Base-by-base conservation (phyloP, 2,113 vertebrate species). In the Sapajus apella region DNA sequence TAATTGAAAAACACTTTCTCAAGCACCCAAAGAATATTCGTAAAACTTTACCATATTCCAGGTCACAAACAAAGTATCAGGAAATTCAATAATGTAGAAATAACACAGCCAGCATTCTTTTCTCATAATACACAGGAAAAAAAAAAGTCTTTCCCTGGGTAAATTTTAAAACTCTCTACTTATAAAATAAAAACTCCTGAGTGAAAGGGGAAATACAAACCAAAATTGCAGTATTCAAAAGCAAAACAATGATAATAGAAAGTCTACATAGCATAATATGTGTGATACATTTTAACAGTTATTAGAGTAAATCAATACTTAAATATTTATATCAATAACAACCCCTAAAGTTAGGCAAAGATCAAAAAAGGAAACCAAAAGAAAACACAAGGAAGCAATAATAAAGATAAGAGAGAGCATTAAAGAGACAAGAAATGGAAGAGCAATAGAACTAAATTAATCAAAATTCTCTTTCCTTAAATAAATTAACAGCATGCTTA, bases 41-140 rank as follows among this genome's bases (percentile, higher is more conserved):
- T 92, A 75, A 89, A 97, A 92, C 16, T 73, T 83, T 55, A 73
- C 45, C 23, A 75, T 52, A 50, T 92, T 45, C 27, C 61, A 92
- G 37, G 23, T 91, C 70, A 88, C 64, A 80, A 92, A 94, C 32
- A 93, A 83, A 72, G 20, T 68, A 89, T 87, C 73, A 58, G 72
- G 23, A 87, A 72, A 93, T 86, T 86, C 68, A 77, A 72, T 83
- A 84, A 91, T 35, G 32, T 88, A 91, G 8, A 93, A 87, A 95
- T 79, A 95, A 90, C 8, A 72, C 3, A 83, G 37, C 12, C 40
- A 82, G 5, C 10, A 88, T 88, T 87, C 20, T 68, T 81, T 94
- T 30, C 72, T 47, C 58, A 91, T 56, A 73, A 55, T 76, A 56
- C 18, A 35, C 32, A 45, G 55, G 18, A 14, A 75, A 76, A 58